Evolutionary conservation across 1,140 invertebrate genomes (phyloP).

Genomic region (Drosophila melanogaster): Release_6_plus_ISO1_MT NC_004354.4:7430001-7430500

Average conservation of each 20-base stretch:
- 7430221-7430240: too few relatives aligned
- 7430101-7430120: constrained; percentile 1
- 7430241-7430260: constrained; percentile 61
- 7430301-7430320: constrained; percentile 55
- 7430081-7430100: background rate
- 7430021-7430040: background rate
- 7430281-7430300: constrained; percentile 81
- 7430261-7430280: constrained; percentile 83
- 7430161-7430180: constrained; percentile 42
- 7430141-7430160: constrained; percentile 45
- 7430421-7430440: constrained; percentile 74
- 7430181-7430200: constrained; percentile 10
- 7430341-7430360: constrained; percentile 7
- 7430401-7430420: constrained; percentile 30
- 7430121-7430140: constrained; percentile 23
- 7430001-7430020: background rate
- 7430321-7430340: constrained; percentile 68
- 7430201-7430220: background rate
- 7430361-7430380: background rate
- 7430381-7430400: background rate
- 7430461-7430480: constrained; percentile 82
- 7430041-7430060: background rate
- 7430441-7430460: constrained; percentile 80
- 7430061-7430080: constrained; percentile 9
- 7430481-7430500: constrained; percentile 62